Percentiles rank a stretch among this genome's conserved stretches.
Evolutionary conservation across 2,888 invertebrate genomes (phyloP).

Genomic region (Pristionchus arcanus): DNA sequence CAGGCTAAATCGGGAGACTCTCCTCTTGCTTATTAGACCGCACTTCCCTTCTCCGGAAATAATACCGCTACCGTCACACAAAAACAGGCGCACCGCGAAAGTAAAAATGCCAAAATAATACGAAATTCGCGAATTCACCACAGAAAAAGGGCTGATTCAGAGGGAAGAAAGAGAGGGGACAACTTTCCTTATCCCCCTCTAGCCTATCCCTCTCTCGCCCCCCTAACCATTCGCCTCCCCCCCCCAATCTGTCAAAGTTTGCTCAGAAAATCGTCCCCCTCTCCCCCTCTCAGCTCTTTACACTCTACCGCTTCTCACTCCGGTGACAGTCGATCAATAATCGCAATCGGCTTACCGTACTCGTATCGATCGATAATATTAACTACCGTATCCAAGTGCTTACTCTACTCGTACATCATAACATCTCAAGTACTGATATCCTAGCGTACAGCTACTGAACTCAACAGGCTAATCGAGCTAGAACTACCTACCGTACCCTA

Average conservation of each 20-base stretch:
- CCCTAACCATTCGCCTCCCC: not conserved
- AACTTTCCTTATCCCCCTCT: not conserved
- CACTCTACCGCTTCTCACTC: conserved; percentile 15
- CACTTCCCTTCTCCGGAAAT: conserved; percentile 9
- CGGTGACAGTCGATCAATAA: not conserved
- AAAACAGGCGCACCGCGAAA: not conserved
- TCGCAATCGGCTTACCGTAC: not conserved
- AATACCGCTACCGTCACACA: not conserved
- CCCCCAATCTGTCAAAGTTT: conserved; percentile 45
- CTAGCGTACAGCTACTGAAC: too few relatives aligned
- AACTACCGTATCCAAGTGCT: not conserved
- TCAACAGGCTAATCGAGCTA: not conserved
- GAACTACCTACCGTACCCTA: too few relatives aligned
- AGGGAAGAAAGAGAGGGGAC: not conserved
- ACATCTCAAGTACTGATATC: too few relatives aligned
- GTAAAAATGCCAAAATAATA: not conserved
- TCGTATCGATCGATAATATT: not conserved
- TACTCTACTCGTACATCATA: not conserved
- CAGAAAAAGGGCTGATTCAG: not conserved
- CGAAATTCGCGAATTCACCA: not conserved
- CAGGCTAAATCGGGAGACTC: not conserved
- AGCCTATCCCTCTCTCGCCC: conserved; percentile 1
- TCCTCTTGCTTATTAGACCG: not conserved
- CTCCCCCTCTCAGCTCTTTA: conserved; percentile 9
- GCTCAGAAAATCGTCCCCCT: conserved; percentile 44